A percentile compares a stretch with the other conserved stretches of the same genome.
phyloP scores from a whole-genome alignment of 2,888 invertebrate species.

The Coleophora deauratella region DNA sequence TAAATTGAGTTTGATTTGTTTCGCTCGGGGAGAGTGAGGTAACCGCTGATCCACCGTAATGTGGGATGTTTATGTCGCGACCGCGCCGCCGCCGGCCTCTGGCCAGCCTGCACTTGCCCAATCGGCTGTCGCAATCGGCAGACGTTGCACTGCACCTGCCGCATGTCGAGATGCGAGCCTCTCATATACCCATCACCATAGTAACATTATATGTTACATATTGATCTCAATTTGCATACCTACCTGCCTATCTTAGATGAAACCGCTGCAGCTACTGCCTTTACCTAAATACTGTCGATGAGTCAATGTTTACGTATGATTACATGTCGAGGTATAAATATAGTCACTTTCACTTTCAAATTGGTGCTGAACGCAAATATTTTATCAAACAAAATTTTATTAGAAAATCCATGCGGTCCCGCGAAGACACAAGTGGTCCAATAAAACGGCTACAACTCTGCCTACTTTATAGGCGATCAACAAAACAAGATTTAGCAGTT shows the following conservation, averaged over 20 bases:
- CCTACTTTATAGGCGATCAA: conserved; percentile 3
- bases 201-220: conserved; percentile 36
- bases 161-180: conserved; percentile 43
- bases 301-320: too few relatives aligned
- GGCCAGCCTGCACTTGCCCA: conserved; percentile 57
- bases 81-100: conserved; percentile 60
- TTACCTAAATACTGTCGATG: too few relatives aligned
- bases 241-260: background rate
- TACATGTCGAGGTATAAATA: too few relatives aligned
- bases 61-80: conserved; percentile 63
- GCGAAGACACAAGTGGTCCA: conserved; percentile 37
- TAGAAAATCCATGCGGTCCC: background rate
- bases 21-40: conserved; percentile 50
- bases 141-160: conserved; percentile 66
- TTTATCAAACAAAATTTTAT: background rate
- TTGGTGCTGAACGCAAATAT: too few relatives aligned
- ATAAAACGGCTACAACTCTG: conserved; percentile 16
- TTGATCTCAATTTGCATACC: conserved; percentile 25
- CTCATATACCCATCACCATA: conserved; percentile 44
- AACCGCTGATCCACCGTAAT: conserved; percentile 44
- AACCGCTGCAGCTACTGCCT: too few relatives aligned
- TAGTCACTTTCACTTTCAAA: too few relatives aligned
- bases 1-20: conserved; percentile 58
- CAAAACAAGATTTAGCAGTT: conserved; percentile 18
- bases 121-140: conserved; percentile 64